Conservation (phyloP, 2,113 vertebrate species). For the Ctenodactylus gundi region DNA sequence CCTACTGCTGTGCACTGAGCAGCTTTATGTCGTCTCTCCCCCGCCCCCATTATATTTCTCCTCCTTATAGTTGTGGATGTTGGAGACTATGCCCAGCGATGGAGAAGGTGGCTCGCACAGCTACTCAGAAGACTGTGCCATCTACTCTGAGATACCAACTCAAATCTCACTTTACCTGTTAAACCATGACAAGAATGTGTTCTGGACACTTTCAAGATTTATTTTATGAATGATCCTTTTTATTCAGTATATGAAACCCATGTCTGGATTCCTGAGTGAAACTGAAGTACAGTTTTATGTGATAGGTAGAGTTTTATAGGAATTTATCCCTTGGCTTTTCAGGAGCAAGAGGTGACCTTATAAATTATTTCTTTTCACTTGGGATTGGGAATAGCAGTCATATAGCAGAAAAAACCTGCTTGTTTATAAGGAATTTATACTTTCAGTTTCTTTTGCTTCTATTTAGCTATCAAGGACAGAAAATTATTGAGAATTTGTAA, state of each 20-base stretch:
- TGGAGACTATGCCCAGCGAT: too few relatives aligned
- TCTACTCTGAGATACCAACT: background rate
- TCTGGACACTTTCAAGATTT: background rate
- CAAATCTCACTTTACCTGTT: background rate
- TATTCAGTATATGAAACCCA: background rate
- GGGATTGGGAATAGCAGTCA: background rate
- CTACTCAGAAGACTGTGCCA: background rate
- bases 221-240: background rate
- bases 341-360: background rate
- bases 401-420: background rate
- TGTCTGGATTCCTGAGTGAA: background rate
- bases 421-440: background rate
- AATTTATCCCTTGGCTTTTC: background rate
- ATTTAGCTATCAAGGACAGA: background rate
- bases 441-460: background rate
- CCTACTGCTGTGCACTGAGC: too few relatives aligned
- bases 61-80: too few relatives aligned
- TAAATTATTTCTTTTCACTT: background rate
- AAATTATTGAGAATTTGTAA: constrained; percentile 56
- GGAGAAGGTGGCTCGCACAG: too few relatives aligned
- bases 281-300: constrained; percentile 34
- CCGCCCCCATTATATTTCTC: too few relatives aligned
- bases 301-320: background rate
- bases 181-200: background rate
- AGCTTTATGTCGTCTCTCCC: too few relatives aligned